These are phyloP conservation scores for Corticium candelabrum DNA, from an alignment of 37 sponge, comb jelly and placozoan genomes.

Conservation along the genomic window DNA sequence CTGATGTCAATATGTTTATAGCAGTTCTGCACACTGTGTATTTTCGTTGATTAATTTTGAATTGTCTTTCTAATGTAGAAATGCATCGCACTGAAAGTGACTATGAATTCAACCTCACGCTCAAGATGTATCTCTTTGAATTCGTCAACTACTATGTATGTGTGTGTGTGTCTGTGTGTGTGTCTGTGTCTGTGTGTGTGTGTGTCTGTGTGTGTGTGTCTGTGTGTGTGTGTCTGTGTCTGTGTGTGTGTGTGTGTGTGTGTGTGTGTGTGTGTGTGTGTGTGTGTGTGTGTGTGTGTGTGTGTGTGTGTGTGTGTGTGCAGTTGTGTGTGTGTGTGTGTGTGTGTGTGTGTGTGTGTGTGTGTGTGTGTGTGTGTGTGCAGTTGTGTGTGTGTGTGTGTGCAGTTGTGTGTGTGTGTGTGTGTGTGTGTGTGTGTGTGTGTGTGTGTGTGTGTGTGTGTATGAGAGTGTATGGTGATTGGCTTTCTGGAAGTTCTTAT, in stretches of 20 bases:
- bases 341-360: not conserved
- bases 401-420: not conserved
- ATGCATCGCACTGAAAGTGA: slow-evolving; percentile 23
- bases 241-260: too few species aligned
- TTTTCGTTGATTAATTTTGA: not conserved
- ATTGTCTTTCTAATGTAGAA: slow-evolving; percentile 35
- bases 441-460: not conserved
- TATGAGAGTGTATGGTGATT: too few species aligned
- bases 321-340: too few species aligned
- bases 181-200: too few species aligned
- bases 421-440: not conserved
- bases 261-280: too few species aligned
- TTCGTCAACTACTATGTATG: slow-evolving; percentile 18
- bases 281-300: too few species aligned
- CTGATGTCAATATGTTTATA: slow-evolving; percentile 1
- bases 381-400: not conserved
- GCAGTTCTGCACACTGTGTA: not conserved
- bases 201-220: too few species aligned
- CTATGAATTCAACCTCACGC: slow-evolving; percentile 12
- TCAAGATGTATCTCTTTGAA: slow-evolving; percentile 27
- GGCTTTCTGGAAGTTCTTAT: not conserved
- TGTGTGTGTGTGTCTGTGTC: too few species aligned
- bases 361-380: not conserved
- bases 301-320: too few species aligned
- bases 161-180: too few species aligned